Conservation (phyloP, 2,113 vertebrate species). For the Xenotilapia longispinis region DNA sequence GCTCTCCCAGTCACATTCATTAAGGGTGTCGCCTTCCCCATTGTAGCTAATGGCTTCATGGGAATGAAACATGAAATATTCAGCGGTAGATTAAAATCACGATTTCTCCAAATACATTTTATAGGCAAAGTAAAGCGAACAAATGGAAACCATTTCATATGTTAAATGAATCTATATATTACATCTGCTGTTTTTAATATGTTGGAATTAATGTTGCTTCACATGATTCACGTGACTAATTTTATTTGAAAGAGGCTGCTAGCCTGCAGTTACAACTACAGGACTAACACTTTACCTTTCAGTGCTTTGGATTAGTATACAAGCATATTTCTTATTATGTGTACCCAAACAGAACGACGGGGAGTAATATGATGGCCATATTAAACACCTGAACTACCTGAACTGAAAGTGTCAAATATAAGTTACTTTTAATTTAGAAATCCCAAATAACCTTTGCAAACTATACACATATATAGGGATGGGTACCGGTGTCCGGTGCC, state of each 20-base stretch:
- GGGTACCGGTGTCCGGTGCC: too few relatives aligned
- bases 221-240: neutral
- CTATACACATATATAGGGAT: rapidly evolving
- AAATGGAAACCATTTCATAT: neutral
- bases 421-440: neutral
- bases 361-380: neutral
- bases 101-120: constrained; percentile 28
- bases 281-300: neutral
- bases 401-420: neutral
- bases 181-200: neutral
- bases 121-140: neutral
- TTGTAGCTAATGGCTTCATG: constrained; percentile 8
- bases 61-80: constrained; percentile 56
- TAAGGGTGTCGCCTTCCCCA: neutral
- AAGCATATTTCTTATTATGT: neutral
- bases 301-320: neutral
- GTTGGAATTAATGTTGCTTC: neutral
- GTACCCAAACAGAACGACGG: neutral
- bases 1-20: constrained; percentile 12
- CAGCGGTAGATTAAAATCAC: constrained; percentile 36
- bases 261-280: neutral
- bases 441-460: neutral
- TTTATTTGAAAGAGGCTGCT: neutral
- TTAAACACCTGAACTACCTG: neutral
- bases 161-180: neutral